phyloP scores from a whole-genome alignment of 2,888 invertebrate genomes.

The Folsomia manolachei region DNA sequence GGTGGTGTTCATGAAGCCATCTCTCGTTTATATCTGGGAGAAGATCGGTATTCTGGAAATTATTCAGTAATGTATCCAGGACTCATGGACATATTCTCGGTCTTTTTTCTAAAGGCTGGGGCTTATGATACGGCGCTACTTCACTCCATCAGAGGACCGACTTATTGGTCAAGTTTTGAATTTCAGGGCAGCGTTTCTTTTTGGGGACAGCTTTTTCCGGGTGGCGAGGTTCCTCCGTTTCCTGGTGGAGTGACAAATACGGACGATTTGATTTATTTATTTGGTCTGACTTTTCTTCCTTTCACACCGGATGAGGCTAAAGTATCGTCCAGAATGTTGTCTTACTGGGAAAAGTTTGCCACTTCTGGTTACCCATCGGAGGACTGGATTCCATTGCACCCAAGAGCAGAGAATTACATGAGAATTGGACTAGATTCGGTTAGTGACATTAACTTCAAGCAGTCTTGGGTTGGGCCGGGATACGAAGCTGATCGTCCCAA shows the following conservation, averaged over 20 bases:
- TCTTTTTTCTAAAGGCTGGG: constrained; percentile 57
- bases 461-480: not conserved
- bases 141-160: constrained; percentile 53
- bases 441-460: not conserved
- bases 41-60: constrained; percentile 53
- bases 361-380: constrained; percentile 43
- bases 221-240: constrained; percentile 29
- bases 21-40: constrained; percentile 55
- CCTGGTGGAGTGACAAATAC: constrained; percentile 60
- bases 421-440: not conserved
- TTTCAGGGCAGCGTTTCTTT: constrained; percentile 54
- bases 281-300: constrained; percentile 51
- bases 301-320: constrained; percentile 50
- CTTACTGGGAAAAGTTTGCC: constrained; percentile 57
- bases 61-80: constrained; percentile 57
- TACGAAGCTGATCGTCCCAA: too few relatives aligned
- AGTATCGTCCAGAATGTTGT: constrained; percentile 57
- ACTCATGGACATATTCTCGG: constrained; percentile 58
- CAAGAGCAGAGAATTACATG: not conserved
- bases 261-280: constrained; percentile 63
- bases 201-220: constrained; percentile 51
- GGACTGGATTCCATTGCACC: too few relatives aligned
- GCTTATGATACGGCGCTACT: constrained; percentile 53
- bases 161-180: constrained; percentile 59
- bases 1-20: constrained; percentile 55